Evolutionary conservation across 2,797 vertebrate species (phyloP).

Genomic region (Diglossa cyanea): DNA sequence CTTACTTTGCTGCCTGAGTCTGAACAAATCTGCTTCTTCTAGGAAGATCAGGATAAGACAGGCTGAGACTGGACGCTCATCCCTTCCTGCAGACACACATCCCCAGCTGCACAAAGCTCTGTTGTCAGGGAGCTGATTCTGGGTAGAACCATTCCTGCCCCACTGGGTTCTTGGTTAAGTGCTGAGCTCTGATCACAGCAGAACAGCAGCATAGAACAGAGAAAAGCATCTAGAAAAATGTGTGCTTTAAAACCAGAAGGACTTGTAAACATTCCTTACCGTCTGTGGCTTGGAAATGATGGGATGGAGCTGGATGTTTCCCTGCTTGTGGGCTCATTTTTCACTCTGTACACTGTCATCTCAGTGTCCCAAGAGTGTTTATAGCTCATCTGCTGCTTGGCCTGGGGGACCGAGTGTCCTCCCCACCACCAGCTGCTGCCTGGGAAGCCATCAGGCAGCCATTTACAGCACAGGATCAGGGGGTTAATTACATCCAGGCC

Average conservation of each 20-base stretch:
- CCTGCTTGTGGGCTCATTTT: background rate
- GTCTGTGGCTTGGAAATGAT: background rate
- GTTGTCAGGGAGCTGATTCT: background rate
- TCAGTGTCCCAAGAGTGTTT: background rate
- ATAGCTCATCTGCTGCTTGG: background rate
- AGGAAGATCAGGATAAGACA: background rate
- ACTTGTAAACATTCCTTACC: background rate
- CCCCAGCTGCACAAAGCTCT: background rate
- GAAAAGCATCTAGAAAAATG: background rate
- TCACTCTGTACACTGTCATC: background rate
- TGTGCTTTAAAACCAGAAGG: background rate
- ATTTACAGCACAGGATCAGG: background rate
- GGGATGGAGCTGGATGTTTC: background rate
- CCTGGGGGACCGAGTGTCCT: background rate
- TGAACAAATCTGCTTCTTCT: background rate
- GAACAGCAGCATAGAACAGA: background rate
- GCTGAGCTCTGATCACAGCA: background rate
- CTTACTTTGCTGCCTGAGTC: background rate
- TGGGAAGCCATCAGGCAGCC: background rate
- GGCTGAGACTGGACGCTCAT: background rate
- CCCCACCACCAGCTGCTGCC: constrained; percentile 30
- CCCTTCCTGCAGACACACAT: background rate
- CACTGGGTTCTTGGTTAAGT: background rate
- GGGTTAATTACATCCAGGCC: background rate
- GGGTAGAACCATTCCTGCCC: background rate